Conservation (phyloP, 2,113 vertebrate species). For the Aegotheles bennettii region DNA sequence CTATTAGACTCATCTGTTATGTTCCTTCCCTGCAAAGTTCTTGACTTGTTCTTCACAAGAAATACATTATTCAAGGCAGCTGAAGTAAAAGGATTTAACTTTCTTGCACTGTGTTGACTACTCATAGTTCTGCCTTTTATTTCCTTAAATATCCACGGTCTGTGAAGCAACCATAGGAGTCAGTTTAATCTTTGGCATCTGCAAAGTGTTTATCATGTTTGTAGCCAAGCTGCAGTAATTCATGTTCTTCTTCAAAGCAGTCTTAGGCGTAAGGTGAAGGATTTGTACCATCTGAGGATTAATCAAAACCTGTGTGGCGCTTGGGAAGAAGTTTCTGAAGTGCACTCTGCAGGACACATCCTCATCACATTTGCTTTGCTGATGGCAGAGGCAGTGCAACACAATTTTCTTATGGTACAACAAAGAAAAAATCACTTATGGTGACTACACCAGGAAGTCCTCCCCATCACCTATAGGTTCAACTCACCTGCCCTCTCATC, state of each 20-base stretch:
- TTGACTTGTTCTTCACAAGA: not conserved
- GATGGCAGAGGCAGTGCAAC: not conserved
- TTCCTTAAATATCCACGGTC: not conserved
- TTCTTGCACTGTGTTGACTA: not conserved
- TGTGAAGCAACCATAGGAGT: not conserved
- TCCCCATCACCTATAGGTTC: fast-evolving
- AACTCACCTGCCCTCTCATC: not conserved
- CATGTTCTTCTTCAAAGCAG: not conserved
- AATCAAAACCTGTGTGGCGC: not conserved
- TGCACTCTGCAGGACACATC: not conserved
- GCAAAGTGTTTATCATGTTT: not conserved
- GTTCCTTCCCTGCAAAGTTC: not conserved
- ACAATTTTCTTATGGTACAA: not conserved
- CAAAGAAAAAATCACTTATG: not conserved
- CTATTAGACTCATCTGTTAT: not conserved
- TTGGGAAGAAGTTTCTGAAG: not conserved
- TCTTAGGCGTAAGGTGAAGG: not conserved
- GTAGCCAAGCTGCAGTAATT: not conserved
- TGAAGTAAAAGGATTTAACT: not conserved
- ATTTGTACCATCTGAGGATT: not conserved
- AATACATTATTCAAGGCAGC: not conserved
- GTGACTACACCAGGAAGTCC: fast-evolving
- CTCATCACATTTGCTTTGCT: not conserved
- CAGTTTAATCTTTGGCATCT: not conserved
- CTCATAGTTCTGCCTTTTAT: not conserved